These are phyloP conservation scores for Falcaria lacertinaria DNA, from an alignment of 2,888 invertebrate species.

Conservation along the genomic window DNA sequence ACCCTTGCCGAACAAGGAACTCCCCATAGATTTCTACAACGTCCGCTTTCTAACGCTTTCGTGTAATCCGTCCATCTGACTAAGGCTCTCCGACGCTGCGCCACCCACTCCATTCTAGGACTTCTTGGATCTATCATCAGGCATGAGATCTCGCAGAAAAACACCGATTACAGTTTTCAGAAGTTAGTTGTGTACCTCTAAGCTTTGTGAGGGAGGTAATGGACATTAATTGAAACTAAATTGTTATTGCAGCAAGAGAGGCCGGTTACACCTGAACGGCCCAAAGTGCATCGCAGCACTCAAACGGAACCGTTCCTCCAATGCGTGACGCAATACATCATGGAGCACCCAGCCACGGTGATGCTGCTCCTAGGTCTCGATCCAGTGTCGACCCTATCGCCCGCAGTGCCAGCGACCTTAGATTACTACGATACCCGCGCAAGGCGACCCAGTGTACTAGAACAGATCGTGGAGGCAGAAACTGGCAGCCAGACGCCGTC, in stretches of 20 bases:
- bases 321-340: conserved; percentile 82
- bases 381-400: conserved; percentile 70
- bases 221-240: too few relatives aligned
- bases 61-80: too few relatives aligned
- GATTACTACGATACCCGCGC: conserved; percentile 69
- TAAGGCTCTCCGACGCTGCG: too few relatives aligned
- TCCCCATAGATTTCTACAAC: background rate
- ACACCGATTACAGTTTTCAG: too few relatives aligned
- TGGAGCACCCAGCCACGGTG: conserved; percentile 86
- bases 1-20: too few relatives aligned
- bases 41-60: too few relatives aligned
- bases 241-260: conserved; percentile 71
- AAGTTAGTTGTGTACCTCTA: too few relatives aligned
- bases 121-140: too few relatives aligned
- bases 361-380: conserved; percentile 87
- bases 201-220: too few relatives aligned
- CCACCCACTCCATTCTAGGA: too few relatives aligned
- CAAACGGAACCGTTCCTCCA: conserved; percentile 83
- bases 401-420: conserved; percentile 61
- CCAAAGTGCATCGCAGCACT: conserved; percentile 66
- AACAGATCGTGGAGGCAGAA: conserved; percentile 70
- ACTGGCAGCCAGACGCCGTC: conserved; percentile 68
- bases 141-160: too few relatives aligned
- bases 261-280: conserved; percentile 60
- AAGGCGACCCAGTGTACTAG: conserved; percentile 60